Base-by-base conservation (phyloP, 1,140 invertebrate genomes). In the Holcopasites calliopsidis region DNA sequence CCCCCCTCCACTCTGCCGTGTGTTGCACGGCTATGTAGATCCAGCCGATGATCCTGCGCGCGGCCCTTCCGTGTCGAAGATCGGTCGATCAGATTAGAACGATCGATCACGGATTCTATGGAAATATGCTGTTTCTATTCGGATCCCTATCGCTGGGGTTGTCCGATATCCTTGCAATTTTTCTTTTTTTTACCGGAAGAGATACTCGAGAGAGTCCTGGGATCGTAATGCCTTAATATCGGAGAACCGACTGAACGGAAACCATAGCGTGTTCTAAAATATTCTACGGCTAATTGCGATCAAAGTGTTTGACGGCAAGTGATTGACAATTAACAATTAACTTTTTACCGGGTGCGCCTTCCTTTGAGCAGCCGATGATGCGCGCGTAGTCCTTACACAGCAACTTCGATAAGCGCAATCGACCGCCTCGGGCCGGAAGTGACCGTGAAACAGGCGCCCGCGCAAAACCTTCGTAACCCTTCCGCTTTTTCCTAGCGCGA, bases 81-180 rank as follows among this genome's bases (percentile, higher is more conserved):
- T 74, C 61, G 50, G 38, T 28, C 50, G 40, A 3, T 6, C 2
- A 66, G 71, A 74, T 74, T 74, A 64, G 26, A 13, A 8, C 61
- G 18, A 66, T 74, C 71, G 71, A 74, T 74, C 62, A 54, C 33
- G 31, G 33, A 74, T 74, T 66, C 71, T 66, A 74, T 66, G 71
- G 62, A 74, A 66, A 74, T 66, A 73, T 65, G 49, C 7, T 31
- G 18, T 72, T 72, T 64, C 64, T 54, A 72, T 72, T 40, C 47
- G 23, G 70, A 72, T 72, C 58, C n/a, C 58, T 72, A 72, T 72
- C 70, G 26, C 26, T 11, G 3, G 58, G 33, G 18, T 40, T 33
- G 70, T 28, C 60, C 40, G 35, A 61, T 69, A 69, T 69, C 72
- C 57, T 26, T 38, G 35, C 4, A 5, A 10, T 38, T 38, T 38